phyloP scores from a whole-genome alignment of 2,888 invertebrate genomes.

The Agrotis ipsilon region DNA sequence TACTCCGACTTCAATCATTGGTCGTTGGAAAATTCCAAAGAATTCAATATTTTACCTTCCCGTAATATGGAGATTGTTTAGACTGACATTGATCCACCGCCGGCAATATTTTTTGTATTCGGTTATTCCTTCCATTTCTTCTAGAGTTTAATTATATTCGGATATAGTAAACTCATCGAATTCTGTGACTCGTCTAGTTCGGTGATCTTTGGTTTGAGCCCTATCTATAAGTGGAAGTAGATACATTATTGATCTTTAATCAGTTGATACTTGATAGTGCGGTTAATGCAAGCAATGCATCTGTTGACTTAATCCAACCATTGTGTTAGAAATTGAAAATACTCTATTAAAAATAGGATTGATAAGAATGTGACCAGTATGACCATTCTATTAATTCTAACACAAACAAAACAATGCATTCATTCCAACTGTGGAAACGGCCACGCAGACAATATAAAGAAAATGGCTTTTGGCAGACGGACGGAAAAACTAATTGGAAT shows the following conservation, averaged over 20 bases:
- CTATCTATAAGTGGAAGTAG: no score
- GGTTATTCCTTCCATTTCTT: no score
- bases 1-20: no score
- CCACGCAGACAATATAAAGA: background rate
- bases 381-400: background rate
- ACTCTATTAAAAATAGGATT: constrained; percentile 1
- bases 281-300: background rate
- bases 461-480: constrained; percentile 40
- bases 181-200: no score
- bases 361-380: constrained; percentile 18
- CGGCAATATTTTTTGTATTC: no score
- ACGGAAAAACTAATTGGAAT: constrained; percentile 4
- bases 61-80: no score
- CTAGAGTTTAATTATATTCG: no score
- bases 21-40: no score
- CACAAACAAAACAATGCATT: constrained; percentile 5
- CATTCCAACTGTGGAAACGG: background rate
- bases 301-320: constrained; percentile 17
- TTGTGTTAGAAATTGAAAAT: constrained; percentile 40
- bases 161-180: no score
- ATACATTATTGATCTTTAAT: background rate
- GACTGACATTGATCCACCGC: no score
- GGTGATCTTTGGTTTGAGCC: no score
- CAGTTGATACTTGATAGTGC: constrained; percentile 13
- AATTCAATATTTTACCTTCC: no score